phyloP scores from a whole-genome alignment of 2,888 invertebrate genomes.

The Stegana nigrithorax region DNA sequence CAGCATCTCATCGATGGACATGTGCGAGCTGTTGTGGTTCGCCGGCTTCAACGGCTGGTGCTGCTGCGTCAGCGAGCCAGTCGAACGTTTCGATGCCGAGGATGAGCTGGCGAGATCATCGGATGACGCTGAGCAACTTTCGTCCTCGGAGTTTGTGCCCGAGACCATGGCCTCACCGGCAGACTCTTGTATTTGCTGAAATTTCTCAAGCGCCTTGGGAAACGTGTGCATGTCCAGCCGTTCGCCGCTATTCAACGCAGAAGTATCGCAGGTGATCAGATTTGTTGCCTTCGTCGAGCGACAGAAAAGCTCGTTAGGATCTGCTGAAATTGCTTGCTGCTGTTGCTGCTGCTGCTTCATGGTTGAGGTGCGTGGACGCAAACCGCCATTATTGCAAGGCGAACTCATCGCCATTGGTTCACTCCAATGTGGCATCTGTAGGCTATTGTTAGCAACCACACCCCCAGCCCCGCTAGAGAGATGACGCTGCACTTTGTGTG shows the following conservation, averaged over 20 bases:
- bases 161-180: conserved; percentile 78
- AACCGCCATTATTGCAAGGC: conserved; percentile 35
- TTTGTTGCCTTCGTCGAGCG: conserved; percentile 34
- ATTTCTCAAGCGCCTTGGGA: conserved; percentile 62
- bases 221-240: conserved; percentile 54
- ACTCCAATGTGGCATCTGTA: conserved; percentile 35
- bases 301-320: conserved; percentile 12
- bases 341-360: conserved; percentile 34
- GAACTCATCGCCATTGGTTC: conserved; percentile 44
- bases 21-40: conserved; percentile 56
- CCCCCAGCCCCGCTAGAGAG: conserved; percentile 26
- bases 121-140: conserved; percentile 71
- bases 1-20: conserved; percentile 65
- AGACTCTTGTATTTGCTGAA: conserved; percentile 73
- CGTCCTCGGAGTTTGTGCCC: conserved; percentile 74
- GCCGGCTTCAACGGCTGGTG: conserved; percentile 44
- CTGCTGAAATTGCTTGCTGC: neutral
- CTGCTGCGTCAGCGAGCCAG: conserved; percentile 46
- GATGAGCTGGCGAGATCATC: conserved; percentile 69
- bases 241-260: conserved; percentile 54
- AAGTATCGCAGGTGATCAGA: conserved; percentile 65
- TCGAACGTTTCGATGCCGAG: no score
- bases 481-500: conserved; percentile 31
- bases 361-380: conserved; percentile 52
- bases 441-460: conserved; percentile 41